Conservation (phyloP, 2,888 invertebrate species). For the Ormyrus labotus region DNA sequence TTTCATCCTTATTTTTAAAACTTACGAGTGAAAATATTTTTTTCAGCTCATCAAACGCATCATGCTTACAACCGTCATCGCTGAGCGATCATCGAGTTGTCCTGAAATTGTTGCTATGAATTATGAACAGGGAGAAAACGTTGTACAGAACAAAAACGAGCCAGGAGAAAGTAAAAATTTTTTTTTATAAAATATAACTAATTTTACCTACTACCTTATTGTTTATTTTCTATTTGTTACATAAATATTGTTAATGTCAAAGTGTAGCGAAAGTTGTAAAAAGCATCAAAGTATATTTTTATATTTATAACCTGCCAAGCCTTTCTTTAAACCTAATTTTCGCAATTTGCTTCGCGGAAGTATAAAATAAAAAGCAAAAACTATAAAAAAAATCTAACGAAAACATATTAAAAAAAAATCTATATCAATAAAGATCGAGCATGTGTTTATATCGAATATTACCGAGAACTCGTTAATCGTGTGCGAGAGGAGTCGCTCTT, state of each 20-base stretch:
- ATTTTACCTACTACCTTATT: not conserved
- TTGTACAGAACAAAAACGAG: constrained; percentile 36
- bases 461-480: constrained; percentile 28
- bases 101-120: constrained; percentile 9
- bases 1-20: too few species aligned
- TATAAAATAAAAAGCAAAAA: not conserved
- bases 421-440: not conserved
- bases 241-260: constrained; percentile 24
- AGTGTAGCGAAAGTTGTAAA: constrained; percentile 24
- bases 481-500: not conserved
- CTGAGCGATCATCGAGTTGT: constrained; percentile 49
- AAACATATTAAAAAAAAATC: constrained; percentile 8
- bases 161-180: constrained; percentile 27
- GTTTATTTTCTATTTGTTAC: constrained; percentile 10
- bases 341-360: not conserved
- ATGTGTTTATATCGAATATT: not conserved
- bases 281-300: constrained; percentile 64
- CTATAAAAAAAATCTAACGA: not conserved
- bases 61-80: constrained; percentile 71
- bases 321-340: constrained; percentile 10
- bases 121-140: not conserved
- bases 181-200: constrained; percentile 22
- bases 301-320: constrained; percentile 56
- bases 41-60: constrained; percentile 74
- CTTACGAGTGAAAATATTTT: constrained; percentile 18